Evolutionary conservation across 2,888 invertebrate species (phyloP).

Genomic region (Drosophila longiperda): DNA sequence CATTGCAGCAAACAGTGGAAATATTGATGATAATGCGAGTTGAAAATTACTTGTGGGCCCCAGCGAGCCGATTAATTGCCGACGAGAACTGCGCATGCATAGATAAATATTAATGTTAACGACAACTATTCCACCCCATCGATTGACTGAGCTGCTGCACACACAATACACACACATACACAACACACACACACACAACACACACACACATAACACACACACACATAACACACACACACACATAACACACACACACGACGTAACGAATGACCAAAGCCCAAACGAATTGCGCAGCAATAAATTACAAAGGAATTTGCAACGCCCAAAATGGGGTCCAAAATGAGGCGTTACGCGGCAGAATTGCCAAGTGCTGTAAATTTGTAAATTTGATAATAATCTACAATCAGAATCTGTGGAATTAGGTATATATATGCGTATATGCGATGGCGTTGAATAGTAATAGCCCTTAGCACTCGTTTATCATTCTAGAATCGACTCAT

Average conservation of each 20-base stretch:
- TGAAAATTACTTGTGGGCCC: conserved; percentile 19
- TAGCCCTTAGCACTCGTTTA: neutral
- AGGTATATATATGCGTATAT: neutral
- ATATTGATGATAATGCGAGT: conserved; percentile 44
- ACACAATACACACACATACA: neutral
- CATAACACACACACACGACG: conserved; percentile 18
- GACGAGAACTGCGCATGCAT: conserved; percentile 47
- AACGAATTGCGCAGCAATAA: conserved; percentile 75
- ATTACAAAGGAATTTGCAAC: conserved; percentile 67
- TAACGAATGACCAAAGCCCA: conserved; percentile 62
- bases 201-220: conserved; percentile 5
- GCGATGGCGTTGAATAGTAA: neutral
- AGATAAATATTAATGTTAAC: conserved; percentile 51
- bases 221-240: no score
- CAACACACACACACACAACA: neutral
- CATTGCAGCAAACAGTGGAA: neutral
- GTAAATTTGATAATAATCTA: conserved; percentile 32
- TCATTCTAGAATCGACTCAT: neutral
- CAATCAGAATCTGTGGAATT: conserved; percentile 9
- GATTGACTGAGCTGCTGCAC: conserved; percentile 1
- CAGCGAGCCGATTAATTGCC: conserved; percentile 67
- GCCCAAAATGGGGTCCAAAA: conserved; percentile 54
- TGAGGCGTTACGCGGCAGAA: conserved; percentile 47
- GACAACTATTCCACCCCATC: conserved; percentile 44
- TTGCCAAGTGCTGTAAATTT: conserved; percentile 27